Evolutionary conservation across 1,140 invertebrate species (phyloP).

Genomic region (Hyles euphorbiae): DNA sequence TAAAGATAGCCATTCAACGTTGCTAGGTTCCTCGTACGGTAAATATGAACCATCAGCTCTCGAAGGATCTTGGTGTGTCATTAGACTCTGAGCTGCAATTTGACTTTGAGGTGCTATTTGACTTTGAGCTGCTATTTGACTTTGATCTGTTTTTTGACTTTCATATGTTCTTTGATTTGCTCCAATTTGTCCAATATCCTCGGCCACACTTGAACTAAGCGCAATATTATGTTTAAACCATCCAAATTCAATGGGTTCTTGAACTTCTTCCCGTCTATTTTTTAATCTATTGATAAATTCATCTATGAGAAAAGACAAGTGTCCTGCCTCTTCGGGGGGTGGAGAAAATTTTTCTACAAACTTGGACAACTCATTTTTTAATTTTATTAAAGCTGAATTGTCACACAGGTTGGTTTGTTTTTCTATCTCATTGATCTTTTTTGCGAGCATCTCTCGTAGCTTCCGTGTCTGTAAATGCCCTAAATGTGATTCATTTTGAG

Average conservation of each 20-base stretch:
- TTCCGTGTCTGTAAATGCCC: slow-evolving; percentile 30
- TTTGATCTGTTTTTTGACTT: not conserved
- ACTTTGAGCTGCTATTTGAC: too few relatives aligned
- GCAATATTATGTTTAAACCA: not conserved
- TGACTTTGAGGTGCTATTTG: too few relatives aligned
- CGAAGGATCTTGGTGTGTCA: too few relatives aligned
- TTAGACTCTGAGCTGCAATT: too few relatives aligned
- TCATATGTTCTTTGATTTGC: not conserved
- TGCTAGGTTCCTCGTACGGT: slow-evolving; percentile 1
- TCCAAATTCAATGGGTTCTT: slow-evolving; percentile 10
- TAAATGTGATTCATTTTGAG: slow-evolving; percentile 19
- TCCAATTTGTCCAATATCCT: not conserved
- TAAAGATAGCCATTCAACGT: slow-evolving; percentile 19
- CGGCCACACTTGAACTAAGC: not conserved
- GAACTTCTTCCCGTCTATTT: slow-evolving; percentile 27
- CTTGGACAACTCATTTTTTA: slow-evolving; percentile 32
- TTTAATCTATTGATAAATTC: slow-evolving; percentile 42
- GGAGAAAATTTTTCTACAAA: slow-evolving; percentile 37
- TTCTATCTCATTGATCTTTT: slow-evolving; percentile 39
- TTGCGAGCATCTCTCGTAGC: slow-evolving; percentile 32
- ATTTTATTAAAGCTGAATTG: slow-evolving; percentile 10
- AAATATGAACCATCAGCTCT: too few relatives aligned
- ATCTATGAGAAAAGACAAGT: slow-evolving; percentile 39
- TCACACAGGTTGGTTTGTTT: slow-evolving; percentile 17
- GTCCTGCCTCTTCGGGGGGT: slow-evolving; percentile 19